Evolutionary conservation across 2,113 vertebrate genomes (phyloP).

Genomic region (Tachycineta bicolor): DNA sequence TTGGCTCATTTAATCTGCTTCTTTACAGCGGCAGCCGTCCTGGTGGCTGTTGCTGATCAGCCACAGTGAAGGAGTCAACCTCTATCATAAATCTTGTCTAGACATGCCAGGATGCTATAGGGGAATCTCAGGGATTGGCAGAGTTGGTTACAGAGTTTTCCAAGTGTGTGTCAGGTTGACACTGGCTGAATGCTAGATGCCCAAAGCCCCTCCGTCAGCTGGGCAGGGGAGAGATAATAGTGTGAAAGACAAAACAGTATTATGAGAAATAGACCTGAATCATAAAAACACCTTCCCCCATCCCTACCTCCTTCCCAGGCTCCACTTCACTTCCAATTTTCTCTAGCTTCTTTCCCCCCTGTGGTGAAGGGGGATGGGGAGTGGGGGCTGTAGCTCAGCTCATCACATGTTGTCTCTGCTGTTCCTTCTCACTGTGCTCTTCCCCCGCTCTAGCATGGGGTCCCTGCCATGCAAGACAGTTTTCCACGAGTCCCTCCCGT

Average conservation of each 20-base stretch:
- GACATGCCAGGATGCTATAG: neutral
- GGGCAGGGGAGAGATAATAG: neutral
- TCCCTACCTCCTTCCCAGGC: neutral
- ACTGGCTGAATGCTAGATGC: neutral
- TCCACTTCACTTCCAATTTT: neutral
- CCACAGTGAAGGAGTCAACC: neutral
- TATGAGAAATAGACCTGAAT: neutral
- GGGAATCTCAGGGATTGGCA: accelerated
- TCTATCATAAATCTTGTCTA: neutral
- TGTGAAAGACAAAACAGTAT: neutral
- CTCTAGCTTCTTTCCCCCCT: neutral
- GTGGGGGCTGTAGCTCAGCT: neutral
- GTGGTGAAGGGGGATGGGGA: no score
- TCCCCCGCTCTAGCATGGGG: neutral
- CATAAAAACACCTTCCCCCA: neutral
- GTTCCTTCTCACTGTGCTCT: neutral
- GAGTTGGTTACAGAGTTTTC: neutral
- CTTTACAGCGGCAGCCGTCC: neutral
- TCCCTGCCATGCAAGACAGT: neutral
- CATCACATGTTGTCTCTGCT: neutral
- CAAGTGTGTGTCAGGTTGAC: neutral
- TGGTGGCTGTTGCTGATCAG: neutral
- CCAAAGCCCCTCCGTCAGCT: neutral
- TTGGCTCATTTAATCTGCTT: neutral
- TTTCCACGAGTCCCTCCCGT: neutral